These are phyloP conservation scores for Maniola jurtina DNA, from an alignment of 1,140 invertebrate species.

Conservation along the genomic window DNA sequence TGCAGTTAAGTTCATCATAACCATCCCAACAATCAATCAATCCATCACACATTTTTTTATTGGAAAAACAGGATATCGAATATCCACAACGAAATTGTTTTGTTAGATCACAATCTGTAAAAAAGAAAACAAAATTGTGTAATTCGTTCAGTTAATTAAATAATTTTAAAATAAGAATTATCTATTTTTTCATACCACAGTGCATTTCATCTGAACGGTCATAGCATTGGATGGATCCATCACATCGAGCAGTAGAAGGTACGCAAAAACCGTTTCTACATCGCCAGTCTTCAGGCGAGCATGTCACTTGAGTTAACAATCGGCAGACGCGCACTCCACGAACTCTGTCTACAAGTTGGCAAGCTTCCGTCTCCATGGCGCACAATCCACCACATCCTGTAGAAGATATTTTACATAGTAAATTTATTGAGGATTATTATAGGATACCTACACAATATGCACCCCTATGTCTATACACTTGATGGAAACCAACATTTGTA, in stretches of 20 bases:
- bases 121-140: slow-evolving; percentile 28
- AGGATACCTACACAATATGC: too few species aligned
- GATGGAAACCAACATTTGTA: too few species aligned
- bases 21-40: slow-evolving; percentile 90
- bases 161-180: background rate
- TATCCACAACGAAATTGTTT: slow-evolving; percentile 89
- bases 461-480: too few species aligned
- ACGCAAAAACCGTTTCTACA: slow-evolving; percentile 88
- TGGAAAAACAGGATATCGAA: slow-evolving; percentile 86
- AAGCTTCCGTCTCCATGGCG: slow-evolving; percentile 83
- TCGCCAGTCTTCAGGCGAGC: slow-evolving; percentile 82
- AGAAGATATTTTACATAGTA: background rate
- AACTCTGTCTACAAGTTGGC: slow-evolving; percentile 81
- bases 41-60: slow-evolving; percentile 85
- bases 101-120: slow-evolving; percentile 83
- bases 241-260: slow-evolving; percentile 82
- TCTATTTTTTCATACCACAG: slow-evolving; percentile 81
- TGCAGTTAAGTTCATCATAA: slow-evolving; percentile 88
- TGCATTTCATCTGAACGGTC: slow-evolving; percentile 89
- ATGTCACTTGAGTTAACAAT: slow-evolving; percentile 65
- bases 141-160: background rate
- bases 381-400: slow-evolving; percentile 86
- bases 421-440: too few species aligned
- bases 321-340: slow-evolving; percentile 76
- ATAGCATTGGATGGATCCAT: slow-evolving; percentile 88